Evolutionary conservation across 2,888 invertebrate genomes (phyloP), one percentile per base, ranked within the genome.

Genomic region (Piscicola geometra): DNA sequence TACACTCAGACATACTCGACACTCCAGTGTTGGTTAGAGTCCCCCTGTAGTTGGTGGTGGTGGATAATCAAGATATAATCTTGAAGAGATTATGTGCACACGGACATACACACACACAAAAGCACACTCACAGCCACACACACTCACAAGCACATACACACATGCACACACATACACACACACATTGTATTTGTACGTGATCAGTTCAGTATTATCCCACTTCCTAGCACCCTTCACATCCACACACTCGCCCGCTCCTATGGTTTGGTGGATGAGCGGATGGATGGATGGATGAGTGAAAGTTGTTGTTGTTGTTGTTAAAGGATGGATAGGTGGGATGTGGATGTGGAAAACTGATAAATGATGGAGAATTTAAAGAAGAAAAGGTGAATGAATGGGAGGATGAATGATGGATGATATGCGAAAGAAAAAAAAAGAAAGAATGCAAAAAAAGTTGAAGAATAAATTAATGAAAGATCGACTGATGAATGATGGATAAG

Each of bases 1-100:
- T 2, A 33, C 32, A 35, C 60, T 56, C 60, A 73, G 3, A 73
- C 25, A 35, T 73, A 73, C 21, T 56, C 64, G 18, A 30, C 15
- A 18, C 35, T 64, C 73, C 73, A 73, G 15, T 73, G 73, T 36
- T 73, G 73, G 41, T 73, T 73, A 18, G 60, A 33, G 36, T 56
- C 73, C 2, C 73, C 73, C 60, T 56, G n/a, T 56, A 3, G 21
- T 9, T 56, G 3, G 60, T 25, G 60, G n/a, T 25, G n/a, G 60
- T 56, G 25, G 25, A 15, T 56, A 5, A 47, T 47, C 9, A 15
- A 25, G 21, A 15, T 5, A 5, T 56, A 56, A 21, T 56, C n/a
- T 56, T 25, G 25, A 56, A 15, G 25, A 21, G 50, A 47, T 47
- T 15, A 47, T 47, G 21, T 47, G 21, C 12, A 15, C 9, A 47